phyloP scores from a whole-genome alignment of 2,888 invertebrate genomes.

The Aspidiotus rigidus region DNA sequence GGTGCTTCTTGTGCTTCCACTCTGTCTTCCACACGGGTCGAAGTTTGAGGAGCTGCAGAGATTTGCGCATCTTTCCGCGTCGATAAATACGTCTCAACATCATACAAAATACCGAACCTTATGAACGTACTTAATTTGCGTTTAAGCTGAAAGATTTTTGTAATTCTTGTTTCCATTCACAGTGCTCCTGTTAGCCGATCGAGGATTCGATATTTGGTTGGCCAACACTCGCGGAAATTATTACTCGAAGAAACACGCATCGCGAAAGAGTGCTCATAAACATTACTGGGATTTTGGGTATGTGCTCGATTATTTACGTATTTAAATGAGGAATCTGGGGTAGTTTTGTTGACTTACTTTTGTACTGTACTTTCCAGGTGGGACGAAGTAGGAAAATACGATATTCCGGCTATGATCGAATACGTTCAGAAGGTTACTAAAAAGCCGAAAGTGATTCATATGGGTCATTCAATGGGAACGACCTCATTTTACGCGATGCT shows the following conservation, averaged over 20 bases:
- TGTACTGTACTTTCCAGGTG: conserved; percentile 53
- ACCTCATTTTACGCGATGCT: conserved; percentile 63
- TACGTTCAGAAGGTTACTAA: conserved; percentile 51
- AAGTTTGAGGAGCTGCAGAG: too few species aligned
- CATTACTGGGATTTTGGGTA: conserved; percentile 34
- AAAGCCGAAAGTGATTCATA: conserved; percentile 54
- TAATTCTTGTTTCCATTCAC: neutral
- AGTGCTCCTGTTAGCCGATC: conserved; percentile 33
- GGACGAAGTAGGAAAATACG: conserved; percentile 77
- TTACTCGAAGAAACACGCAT: conserved; percentile 30
- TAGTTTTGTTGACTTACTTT: too few species aligned
- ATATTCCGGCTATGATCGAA: conserved; percentile 75
- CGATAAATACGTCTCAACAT: neutral
- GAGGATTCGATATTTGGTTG: conserved; percentile 35
- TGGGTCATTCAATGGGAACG: conserved; percentile 88
- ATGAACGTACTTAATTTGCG: too few species aligned
- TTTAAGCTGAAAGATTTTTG: neutral
- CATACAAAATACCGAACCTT: neutral
- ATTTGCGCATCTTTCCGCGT: neutral
- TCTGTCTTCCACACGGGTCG: too few species aligned
- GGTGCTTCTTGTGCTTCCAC: too few species aligned
- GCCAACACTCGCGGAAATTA: conserved; percentile 33
- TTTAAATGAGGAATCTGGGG: too few species aligned
- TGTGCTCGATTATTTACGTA: neutral
- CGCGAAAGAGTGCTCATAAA: conserved; percentile 16